These are phyloP conservation scores for Gallinago jamesoni DNA, from an alignment of 2,113 vertebrate genomes.

Conservation along the genomic window DNA sequence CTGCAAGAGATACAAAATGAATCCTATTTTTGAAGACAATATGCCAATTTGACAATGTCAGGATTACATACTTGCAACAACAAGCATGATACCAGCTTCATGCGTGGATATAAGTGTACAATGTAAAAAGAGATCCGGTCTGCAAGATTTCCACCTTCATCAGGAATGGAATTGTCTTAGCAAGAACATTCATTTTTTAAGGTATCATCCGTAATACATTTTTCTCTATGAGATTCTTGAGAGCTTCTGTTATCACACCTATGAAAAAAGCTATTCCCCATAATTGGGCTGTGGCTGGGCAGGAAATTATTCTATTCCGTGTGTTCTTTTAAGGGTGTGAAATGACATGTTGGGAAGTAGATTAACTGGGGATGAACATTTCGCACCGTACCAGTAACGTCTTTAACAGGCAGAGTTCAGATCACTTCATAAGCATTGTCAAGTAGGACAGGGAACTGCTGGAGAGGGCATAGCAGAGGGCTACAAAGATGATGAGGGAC, in stretches of 20 bases:
- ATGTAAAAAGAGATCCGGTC: neutral
- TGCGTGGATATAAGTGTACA: neutral
- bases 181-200: neutral
- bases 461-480: no score
- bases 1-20: neutral
- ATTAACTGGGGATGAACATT: neutral
- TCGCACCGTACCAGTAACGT: neutral
- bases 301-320: neutral
- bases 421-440: neutral
- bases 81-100: neutral
- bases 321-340: neutral
- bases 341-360: neutral
- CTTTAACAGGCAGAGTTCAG: neutral
- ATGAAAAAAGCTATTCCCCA: neutral
- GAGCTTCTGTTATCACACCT: neutral
- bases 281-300: neutral
- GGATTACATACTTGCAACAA: neutral
- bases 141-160: neutral
- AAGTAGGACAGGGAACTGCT: no score
- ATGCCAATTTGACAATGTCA: neutral
- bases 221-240: neutral
- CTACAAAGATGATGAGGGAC: no score
- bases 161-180: neutral
- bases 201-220: neutral
- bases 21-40: neutral